Percentiles rank a stretch among this genome's conserved stretches.
Evolutionary conservation across 2,797 vertebrate species (phyloP).

Genomic region (Saxicola maurus): DNA sequence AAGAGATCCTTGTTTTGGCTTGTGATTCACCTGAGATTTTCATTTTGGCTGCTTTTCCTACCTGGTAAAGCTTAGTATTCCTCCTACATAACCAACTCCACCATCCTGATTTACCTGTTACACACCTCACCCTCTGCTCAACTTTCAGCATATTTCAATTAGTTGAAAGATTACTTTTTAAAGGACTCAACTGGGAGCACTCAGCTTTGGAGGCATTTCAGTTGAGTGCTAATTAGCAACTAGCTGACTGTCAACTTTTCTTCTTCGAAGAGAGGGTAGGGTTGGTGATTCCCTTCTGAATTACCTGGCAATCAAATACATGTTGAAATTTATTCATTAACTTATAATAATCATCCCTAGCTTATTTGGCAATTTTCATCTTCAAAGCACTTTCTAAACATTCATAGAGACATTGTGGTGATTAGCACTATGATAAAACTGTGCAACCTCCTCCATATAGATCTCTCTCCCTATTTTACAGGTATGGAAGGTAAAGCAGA

Average conservation of each 20-base stretch:
- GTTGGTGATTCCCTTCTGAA: constrained; percentile 60
- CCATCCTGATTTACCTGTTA: constrained; percentile 39
- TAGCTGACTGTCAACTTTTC: constrained; percentile 70
- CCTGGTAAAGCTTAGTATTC: neutral
- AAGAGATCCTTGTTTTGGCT: neutral
- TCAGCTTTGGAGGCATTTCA: constrained; percentile 69
- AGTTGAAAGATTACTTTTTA: constrained; percentile 66
- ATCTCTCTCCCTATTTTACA: neutral
- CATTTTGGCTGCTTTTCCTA: neutral
- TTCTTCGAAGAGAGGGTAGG: constrained; percentile 48
- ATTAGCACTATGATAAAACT: neutral
- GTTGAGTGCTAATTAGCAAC: constrained; percentile 71
- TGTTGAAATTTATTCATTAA: constrained; percentile 53
- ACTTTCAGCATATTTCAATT: constrained; percentile 62
- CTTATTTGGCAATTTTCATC: constrained; percentile 46
- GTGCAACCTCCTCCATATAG: neutral
- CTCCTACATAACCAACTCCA: neutral
- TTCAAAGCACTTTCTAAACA: constrained; percentile 48
- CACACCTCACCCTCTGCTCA: constrained; percentile 33
- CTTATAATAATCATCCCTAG: constrained; percentile 55
- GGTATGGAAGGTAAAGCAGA: neutral
- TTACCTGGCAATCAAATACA: constrained; percentile 62
- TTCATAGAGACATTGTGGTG: neutral
- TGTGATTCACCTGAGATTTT: neutral
- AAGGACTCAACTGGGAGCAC: constrained; percentile 62